Base-by-base conservation (phyloP, 1,140 invertebrate genomes). In the Caenorhabditis remanei region DNA sequence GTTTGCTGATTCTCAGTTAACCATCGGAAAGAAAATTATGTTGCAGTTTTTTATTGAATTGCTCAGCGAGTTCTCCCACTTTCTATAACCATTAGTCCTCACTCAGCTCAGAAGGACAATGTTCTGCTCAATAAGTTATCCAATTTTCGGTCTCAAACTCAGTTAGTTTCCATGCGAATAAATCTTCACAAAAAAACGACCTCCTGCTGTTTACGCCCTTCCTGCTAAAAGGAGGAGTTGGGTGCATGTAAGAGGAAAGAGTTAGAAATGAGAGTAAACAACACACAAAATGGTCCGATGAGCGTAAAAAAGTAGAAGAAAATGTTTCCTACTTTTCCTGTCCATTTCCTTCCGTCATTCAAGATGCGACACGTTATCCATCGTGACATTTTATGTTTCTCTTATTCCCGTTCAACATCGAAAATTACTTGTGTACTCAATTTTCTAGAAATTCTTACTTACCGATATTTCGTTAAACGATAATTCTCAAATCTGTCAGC, bases 151-250 rank as follows among this genome's bases (percentile, higher is more conserved):
- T 65, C 8, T 5, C 24, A 24, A 40, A 13, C 16, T 65, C 63
- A 40, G 21, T 71, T 71, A 71, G 46, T 79, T 50, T 79, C 46
- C 71, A n/a, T 50, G 21, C n/a, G 71, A 79, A 8, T 50, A 50
- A 79, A 24, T n/a, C 21, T 5, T 43, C 9, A 21, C 5, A 24
- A 79, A 41, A n/a, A 79, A 50, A 63, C 21, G 41, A 79, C 43
- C 71, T 79, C 46, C 71, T 21, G 71, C 71, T 79, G 71, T 79
- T 79, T 79, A 79, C 40, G 24, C 24, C 43, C 21, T 46, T 71
- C 32, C 32, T 32, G 32, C 14, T 46, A 63, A 63, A 40, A 40
- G 61, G 13, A 83, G 2, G 32, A 83, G 5, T 13, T 55, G 82
- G 21, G 82, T 83, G 50, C 82, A 83, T 32, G 0, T 55, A 9